Evolutionary conservation across 1,140 invertebrate species (phyloP).

Genomic region (Orchestia grillus): DNA sequence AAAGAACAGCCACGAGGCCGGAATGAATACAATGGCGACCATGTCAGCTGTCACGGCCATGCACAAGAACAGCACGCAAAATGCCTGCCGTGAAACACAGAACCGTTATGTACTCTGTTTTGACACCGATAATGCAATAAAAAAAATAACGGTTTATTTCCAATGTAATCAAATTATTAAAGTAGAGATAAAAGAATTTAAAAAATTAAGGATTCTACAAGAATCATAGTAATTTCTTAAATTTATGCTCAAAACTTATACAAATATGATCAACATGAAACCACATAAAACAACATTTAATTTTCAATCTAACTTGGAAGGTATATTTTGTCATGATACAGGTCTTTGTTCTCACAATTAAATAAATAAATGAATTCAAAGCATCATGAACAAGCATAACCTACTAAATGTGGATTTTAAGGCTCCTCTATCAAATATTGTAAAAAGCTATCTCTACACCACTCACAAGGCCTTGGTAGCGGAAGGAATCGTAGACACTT

Average conservation of each 20-base stretch:
- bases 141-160: too few relatives aligned
- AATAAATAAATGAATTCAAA: not conserved
- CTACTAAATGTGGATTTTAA: not conserved
- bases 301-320: not conserved
- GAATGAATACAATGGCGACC: conserved; percentile 99
- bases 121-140: too few relatives aligned
- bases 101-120: too few relatives aligned
- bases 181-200: too few relatives aligned
- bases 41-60: conserved; percentile 98
- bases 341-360: not conserved
- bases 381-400: not conserved
- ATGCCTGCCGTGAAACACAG: conserved; percentile 84
- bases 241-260: not conserved
- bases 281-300: not conserved
- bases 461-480: conserved; percentile 98
- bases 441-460: not conserved
- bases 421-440: too few relatives aligned
- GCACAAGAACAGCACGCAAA: conserved; percentile 98
- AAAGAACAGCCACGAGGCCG: conserved; percentile 97
- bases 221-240: not conserved
- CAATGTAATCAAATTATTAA: too few relatives aligned
- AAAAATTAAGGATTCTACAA: too few relatives aligned
- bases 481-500: conserved; percentile 97
- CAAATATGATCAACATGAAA: not conserved
- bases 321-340: not conserved